These are phyloP conservation scores for Petrocephalus schoutedeni DNA, from an alignment of 2,797 vertebrate species.

Conservation along the genomic window DNA sequence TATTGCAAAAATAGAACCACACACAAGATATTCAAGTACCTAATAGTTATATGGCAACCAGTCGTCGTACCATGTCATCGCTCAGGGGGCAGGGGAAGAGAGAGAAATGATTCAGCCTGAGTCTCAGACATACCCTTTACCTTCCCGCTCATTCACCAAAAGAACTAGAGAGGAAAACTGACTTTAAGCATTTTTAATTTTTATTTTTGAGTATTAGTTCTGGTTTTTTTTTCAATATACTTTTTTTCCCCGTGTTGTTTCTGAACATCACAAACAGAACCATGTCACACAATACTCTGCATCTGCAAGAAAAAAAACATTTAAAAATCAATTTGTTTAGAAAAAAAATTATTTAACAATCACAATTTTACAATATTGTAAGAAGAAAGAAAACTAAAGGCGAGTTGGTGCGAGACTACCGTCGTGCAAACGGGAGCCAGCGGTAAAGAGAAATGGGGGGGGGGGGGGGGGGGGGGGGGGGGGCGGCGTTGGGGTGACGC, in stretches of 20 bases:
- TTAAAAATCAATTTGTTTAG: conserved; percentile 44
- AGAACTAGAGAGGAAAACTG: conserved; percentile 60
- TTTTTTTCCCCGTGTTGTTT: conserved; percentile 53
- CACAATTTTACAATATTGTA: conserved; percentile 72
- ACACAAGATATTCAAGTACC: conserved; percentile 89
- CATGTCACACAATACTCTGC: conserved; percentile 72
- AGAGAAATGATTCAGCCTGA: conserved; percentile 63
- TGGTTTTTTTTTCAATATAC: conserved; percentile 18
- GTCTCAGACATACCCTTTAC: conserved; percentile 66
- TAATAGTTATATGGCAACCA: conserved; percentile 74
- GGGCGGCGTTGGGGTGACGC: too few species aligned
- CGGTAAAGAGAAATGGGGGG: conserved; percentile 26
- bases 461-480: neutral
- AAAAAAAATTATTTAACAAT: conserved; percentile 68
- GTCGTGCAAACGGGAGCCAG: conserved; percentile 35
- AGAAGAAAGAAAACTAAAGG: conserved; percentile 58
- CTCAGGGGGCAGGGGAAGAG: conserved; percentile 44
- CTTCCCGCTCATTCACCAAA: conserved; percentile 53
- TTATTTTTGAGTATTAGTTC: conserved; percentile 61
- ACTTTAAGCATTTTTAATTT: conserved; percentile 73
- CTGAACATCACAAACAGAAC: conserved; percentile 74
- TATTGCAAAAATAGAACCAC: conserved; percentile 85
- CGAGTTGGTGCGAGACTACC: conserved; percentile 58
- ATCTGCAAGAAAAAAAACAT: conserved; percentile 66
- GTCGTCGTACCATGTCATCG: conserved; percentile 78